Evolutionary conservation across 2,113 vertebrate genomes (phyloP), one percentile per base, ranked within the genome.

Genomic region (Cairina moschata): DNA sequence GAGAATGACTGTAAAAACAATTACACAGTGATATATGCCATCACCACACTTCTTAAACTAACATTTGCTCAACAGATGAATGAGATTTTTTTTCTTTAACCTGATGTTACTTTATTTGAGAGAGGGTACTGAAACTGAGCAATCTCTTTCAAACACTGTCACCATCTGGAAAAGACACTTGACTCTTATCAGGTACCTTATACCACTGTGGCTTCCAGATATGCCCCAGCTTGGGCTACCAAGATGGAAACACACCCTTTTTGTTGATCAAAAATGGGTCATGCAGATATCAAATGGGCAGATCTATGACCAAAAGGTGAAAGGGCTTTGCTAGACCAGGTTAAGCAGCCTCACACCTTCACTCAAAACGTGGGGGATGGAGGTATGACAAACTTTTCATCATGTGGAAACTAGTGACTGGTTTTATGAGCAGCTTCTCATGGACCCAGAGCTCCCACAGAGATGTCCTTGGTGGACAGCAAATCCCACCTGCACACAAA

Each of bases 151-250:
- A 42, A 91, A 60, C 36, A 72, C 32, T 12, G 46, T 34, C 38
- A 52, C 20, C 56, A 17, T 13, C 16, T 38, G 62, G 52, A 10
- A 66, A 90, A 17, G 34, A 46, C 0, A 1, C 29, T 31, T 26
- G 26, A 28, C 17, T 60, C 54, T 78, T 46, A 72, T 36, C 60
- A 78, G 32, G 29, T 3, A 75, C 18, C 26, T 65, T 79, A 6
- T 68, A 28, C 26, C 1, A 0, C 78, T 52, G 16, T 63, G 44
- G 31, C 72, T 60, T 56, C 26, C 8, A 77, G 38, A 60, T 31
- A 42, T 7, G 50, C 6, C 50, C 34, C 0, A 0, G 21, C n/a
- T 3, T 60, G 60, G 59, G 31, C 58, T n/a, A 31, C 18, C 1
- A 0, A 3, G 13, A n/a, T 1, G 2, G 40, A 84, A 84, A 71